Conservation (phyloP, 2,113 vertebrate species). For the Corythaeola cristata region DNA sequence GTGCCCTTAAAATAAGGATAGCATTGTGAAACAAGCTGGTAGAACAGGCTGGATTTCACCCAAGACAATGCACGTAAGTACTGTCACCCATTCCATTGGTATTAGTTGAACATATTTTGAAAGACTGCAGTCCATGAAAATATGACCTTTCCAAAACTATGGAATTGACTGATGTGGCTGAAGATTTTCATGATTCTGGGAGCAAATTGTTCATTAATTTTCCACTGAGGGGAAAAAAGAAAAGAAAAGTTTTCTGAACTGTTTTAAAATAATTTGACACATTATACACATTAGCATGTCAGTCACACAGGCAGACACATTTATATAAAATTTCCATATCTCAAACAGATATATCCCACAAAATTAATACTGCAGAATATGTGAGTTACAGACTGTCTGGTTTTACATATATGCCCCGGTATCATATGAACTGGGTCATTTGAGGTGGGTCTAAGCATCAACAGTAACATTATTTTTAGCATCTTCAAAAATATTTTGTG, state of each 20-base stretch:
- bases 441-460: background rate
- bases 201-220: background rate
- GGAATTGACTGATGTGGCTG: background rate
- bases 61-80: background rate
- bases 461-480: background rate
- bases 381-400: background rate
- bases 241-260: background rate
- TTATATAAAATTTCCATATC: background rate
- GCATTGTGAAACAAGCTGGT: background rate
- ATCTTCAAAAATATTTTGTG: background rate
- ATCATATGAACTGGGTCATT: background rate
- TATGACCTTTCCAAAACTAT: background rate
- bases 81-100: background rate
- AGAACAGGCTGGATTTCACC: background rate
- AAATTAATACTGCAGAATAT: background rate
- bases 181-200: background rate
- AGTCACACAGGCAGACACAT: background rate
- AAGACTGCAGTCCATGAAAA: background rate
- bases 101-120: background rate
- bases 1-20: background rate
- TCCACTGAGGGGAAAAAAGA: fast-evolving
- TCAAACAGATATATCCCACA: background rate
- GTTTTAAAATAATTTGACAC: background rate
- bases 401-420: background rate
- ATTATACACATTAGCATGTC: background rate